Conservation (phyloP, 2,797 vertebrate genomes). For the Dipus sagitta region DNA sequence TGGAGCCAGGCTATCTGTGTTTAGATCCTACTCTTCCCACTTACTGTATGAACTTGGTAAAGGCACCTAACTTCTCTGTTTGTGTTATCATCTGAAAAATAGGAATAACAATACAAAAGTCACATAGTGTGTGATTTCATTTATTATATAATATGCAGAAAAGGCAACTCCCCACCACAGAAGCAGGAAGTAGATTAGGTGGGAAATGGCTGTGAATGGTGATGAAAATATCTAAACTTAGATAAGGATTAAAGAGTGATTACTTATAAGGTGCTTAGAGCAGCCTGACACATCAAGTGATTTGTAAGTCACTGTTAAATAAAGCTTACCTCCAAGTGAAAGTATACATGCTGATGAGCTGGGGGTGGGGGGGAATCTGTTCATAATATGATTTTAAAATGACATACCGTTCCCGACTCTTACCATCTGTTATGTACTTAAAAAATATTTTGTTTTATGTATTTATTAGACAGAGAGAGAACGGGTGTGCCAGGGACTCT, state of each 20-base stretch:
- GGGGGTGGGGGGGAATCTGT: background rate
- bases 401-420: constrained; percentile 2
- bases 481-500: too few species aligned
- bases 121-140: background rate
- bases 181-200: background rate
- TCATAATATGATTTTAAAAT: background rate
- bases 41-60: background rate
- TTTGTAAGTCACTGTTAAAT: constrained; percentile 29
- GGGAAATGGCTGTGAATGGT: background rate
- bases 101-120: background rate
- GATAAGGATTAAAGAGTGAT: constrained; percentile 49
- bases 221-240: constrained; percentile 64
- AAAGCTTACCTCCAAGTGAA: constrained; percentile 43
- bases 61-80: background rate
- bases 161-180: background rate
- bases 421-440: background rate
- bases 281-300: constrained; percentile 39
- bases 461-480: too few species aligned
- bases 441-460: too few species aligned
- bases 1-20: background rate
- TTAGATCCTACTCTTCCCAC: background rate
- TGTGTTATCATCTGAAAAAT: constrained; percentile 17
- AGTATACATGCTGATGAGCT: background rate
- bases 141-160: constrained; percentile 26
- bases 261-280: constrained; percentile 44